A percentile compares a stretch with the other conserved stretches of the same genome.
Evolutionary conservation across 2,888 invertebrate genomes (phyloP).

Genomic region (Ctenicera cuprea): DNA sequence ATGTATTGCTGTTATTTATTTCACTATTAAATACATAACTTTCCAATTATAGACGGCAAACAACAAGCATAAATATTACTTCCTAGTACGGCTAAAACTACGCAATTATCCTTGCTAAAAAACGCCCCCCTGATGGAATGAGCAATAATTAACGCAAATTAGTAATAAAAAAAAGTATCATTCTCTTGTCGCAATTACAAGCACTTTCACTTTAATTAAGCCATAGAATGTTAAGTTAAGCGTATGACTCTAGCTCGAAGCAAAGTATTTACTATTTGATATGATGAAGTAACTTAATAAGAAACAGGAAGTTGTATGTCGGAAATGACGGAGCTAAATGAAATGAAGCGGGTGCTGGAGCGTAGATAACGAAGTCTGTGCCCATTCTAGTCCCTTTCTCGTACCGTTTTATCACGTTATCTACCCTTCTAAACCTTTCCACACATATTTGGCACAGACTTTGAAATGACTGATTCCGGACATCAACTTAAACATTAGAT

Average conservation of each 20-base stretch:
- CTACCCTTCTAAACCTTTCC: slow-evolving; percentile 30
- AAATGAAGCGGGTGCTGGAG: slow-evolving; percentile 46
- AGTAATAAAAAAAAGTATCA: slow-evolving; percentile 18
- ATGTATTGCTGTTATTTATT: too few relatives aligned
- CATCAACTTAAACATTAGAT: slow-evolving; percentile 7
- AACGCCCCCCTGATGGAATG: not conserved
- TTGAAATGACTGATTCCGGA: slow-evolving; percentile 24
- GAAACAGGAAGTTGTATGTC: slow-evolving; percentile 46
- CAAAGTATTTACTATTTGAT: slow-evolving; percentile 18
- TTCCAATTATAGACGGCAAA: too few relatives aligned
- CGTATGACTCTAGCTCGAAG: not conserved
- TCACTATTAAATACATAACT: too few relatives aligned
- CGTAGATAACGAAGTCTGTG: slow-evolving; percentile 44
- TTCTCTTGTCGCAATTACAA: slow-evolving; percentile 2
- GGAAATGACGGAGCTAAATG: slow-evolving; percentile 45
- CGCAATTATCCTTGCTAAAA: not conserved
- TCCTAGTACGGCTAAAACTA: not conserved
- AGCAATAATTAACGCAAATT: not conserved
- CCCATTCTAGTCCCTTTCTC: slow-evolving; percentile 27
- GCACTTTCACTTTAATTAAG: slow-evolving; percentile 33
- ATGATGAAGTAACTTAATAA: slow-evolving; percentile 47
- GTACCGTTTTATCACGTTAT: slow-evolving; percentile 36
- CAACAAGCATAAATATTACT: not conserved
- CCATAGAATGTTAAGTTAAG: slow-evolving; percentile 20
- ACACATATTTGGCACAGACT: slow-evolving; percentile 32